Evolutionary conservation across 2,113 vertebrate species (phyloP), one percentile per base, ranked within the genome.

Genomic region (Aegithalos caudatus): DNA sequence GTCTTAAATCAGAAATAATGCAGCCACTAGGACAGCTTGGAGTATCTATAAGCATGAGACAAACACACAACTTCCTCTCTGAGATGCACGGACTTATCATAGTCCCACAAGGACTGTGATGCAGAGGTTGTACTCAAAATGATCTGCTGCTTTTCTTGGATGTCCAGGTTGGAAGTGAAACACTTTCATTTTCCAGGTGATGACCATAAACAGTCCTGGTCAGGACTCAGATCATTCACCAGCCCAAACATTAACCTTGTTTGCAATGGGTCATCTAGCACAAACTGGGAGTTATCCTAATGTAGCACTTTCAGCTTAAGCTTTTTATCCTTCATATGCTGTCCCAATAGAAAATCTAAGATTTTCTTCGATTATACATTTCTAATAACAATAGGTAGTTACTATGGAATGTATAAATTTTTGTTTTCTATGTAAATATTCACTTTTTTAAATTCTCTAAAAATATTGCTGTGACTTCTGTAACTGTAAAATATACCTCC

Each of bases 51-150:
- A 88, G 10, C 42, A 22, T 22, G 18, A 83, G n/a, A 57, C 24
- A 86, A 83, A 67, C 40, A 66, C 54, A 47, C 27, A 73, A n/a
- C 8, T 86, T 78, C 29, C 17, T 60, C 21, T 38, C n/a, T 40
- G 58, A 65, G 60, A 44, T 18, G 16, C 48, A 64, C 0, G 2
- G 79, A 86, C 71, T 92, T 90, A 80, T 37, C 88, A 61, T 5
- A 93, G 79, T 94, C 92, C 94, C 94, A 73, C 28, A 96, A 94
- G 94, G 95, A 90, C 92, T 90, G 51, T 83, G 74, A 86, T 77
- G 50, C 54, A 88, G 74, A 81, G 94, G 92, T 93, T 86, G 62
- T 58, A 14, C 47, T 93, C 54, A 58, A 58, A 88, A 81, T 54
- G 37, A 88, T 88, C 50, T 71, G 33, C 20, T 87, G 45, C 9